Base-by-base conservation (phyloP, 1,140 invertebrate genomes). In the Cryptotermes secundus region DNA sequence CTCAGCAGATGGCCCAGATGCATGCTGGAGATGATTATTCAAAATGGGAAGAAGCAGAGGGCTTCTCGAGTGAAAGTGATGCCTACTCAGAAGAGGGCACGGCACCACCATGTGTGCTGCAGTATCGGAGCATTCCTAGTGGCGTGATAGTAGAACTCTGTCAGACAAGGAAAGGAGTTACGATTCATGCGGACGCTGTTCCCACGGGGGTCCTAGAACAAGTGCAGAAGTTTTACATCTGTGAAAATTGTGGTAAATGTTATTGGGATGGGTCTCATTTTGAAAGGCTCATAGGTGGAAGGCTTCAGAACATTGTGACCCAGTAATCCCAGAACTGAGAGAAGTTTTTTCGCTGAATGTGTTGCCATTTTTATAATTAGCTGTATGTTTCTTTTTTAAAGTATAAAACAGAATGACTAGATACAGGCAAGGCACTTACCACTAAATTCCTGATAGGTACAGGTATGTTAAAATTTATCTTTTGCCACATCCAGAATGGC, bases 191-290 rank as follows among this genome's bases (percentile, higher is more conserved):
- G 19, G 88, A 91, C 24, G 88, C 88, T 81, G 86, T 94, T 85
- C 91, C 92, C 26, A 38, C 88, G 1, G 88, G 88, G 12, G 87
- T 92, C 59, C 86, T 94, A 24, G 87, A 89, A 53, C 89, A 89
- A 65, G 89, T 92, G 10, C 87, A 90, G 7, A 36, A 88, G 10
- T 95, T 93, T 88, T 94, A 92, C 86, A 88, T 94, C 42, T 95
- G 94, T 87, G 90, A 92, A 81, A 86, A 87, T 19, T 95, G 94
- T 88, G 94, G 94, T 1, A 93, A 94, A 86, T 88, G 92, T 45
- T 94, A 93, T 86, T 95, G 94, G 93, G 91, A 93, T 85, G 93
- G 93, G 1, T 89, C 88, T 0, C 92, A 94, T 86, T 91, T 91
- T 85, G 90, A 92, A 36, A 87, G 88, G 79, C 89, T 90, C 6